A percentile compares a stretch with the other conserved stretches of the same genome.
Evolutionary conservation across 2,113 vertebrate species (phyloP).

Genomic region (Galbula dea): DNA sequence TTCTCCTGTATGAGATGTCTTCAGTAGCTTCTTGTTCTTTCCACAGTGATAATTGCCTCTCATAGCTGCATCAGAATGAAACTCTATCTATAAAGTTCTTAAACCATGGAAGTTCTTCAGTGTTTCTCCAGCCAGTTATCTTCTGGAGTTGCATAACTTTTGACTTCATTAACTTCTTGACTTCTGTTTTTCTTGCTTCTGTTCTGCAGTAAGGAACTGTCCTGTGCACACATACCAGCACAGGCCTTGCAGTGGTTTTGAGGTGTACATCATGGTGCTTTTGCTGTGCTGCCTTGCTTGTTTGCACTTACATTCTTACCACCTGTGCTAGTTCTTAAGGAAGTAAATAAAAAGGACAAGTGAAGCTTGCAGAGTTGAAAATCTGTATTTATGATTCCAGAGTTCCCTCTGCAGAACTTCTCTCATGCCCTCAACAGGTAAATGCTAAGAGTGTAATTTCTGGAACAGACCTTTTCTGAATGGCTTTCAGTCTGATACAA

Average conservation of each 20-base stretch:
- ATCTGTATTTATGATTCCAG: not conserved
- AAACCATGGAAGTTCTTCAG: not conserved
- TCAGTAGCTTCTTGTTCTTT: not conserved
- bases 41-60: not conserved
- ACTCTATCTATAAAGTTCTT: not conserved
- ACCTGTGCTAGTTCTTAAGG: not conserved
- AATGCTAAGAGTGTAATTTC: not conserved
- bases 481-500: not conserved
- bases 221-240: not conserved
- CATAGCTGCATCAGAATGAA: not conserved
- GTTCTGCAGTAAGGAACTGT: not conserved
- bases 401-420: not conserved
- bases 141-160: not conserved
- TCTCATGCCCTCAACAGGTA: accelerated
- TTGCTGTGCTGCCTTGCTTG: not conserved
- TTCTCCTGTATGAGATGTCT: not conserved
- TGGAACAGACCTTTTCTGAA: not conserved
- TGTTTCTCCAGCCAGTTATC: not conserved
- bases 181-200: not conserved
- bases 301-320: not conserved
- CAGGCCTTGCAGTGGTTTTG: not conserved
- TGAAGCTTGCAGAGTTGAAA: not conserved
- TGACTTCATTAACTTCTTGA: not conserved
- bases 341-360: not conserved
- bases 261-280: not conserved